Conservation (phyloP, 2,888 invertebrate genomes). For the Philereme transversata region DNA sequence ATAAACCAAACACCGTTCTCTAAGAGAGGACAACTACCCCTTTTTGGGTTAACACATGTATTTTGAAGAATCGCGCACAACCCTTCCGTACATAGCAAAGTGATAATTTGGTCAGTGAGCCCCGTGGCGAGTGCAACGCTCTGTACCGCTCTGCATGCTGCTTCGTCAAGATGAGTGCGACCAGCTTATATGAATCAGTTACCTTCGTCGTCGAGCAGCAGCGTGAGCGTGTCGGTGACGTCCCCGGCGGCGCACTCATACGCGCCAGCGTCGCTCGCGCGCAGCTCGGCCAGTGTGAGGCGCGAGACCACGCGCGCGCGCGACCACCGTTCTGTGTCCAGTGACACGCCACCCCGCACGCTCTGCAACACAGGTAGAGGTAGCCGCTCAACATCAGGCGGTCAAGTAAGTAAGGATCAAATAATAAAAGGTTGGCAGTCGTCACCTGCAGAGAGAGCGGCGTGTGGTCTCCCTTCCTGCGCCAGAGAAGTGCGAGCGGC, state of each 20-base stretch:
- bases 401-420: too few species aligned
- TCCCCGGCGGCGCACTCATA: conserved; percentile 51
- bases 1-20: too few species aligned
- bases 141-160: too few species aligned
- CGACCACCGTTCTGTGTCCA: conserved; percentile 86
- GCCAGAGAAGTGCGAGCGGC: conserved; percentile 60
- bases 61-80: too few species aligned
- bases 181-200: not conserved
- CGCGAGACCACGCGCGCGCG: conserved; percentile 84
- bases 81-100: too few species aligned
- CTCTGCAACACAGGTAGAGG: conserved; percentile 37
- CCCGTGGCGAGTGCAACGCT: too few species aligned
- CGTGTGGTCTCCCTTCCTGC: conserved; percentile 39
- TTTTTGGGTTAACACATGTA: too few species aligned
- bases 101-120: too few species aligned
- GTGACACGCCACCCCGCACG: conserved; percentile 81
- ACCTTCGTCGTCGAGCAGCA: conserved; percentile 22
- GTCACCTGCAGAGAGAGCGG: conserved; percentile 19
- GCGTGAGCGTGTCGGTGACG: conserved; percentile 15
- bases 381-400: not conserved
- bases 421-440: too few species aligned
- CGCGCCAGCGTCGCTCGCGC: conserved; percentile 72
- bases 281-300: conserved; percentile 81
- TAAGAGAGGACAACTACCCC: too few species aligned
- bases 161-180: too few species aligned